Evolutionary conservation across 2,888 invertebrate species (phyloP).

Genomic region (Alcis repandata): DNA sequence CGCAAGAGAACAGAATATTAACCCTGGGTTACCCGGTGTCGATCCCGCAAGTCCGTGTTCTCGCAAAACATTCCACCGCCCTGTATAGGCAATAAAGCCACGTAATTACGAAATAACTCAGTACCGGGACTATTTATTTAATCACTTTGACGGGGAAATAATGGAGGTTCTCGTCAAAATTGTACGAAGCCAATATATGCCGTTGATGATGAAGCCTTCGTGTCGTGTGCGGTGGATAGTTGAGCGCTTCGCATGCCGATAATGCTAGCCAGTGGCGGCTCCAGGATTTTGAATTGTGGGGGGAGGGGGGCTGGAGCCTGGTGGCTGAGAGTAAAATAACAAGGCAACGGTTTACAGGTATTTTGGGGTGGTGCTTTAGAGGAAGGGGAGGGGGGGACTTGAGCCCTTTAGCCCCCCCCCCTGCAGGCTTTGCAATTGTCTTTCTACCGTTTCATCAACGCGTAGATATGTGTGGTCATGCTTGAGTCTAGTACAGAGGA

Average conservation of each 20-base stretch:
- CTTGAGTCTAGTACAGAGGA: no score
- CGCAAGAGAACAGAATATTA: conserved; percentile 49
- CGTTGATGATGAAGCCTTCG: conserved; percentile 24
- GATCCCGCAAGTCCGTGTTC: conserved; percentile 53
- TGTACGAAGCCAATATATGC: conserved; percentile 51
- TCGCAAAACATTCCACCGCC: conserved; percentile 74
- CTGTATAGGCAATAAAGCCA: conserved; percentile 78
- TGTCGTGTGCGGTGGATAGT: conserved; percentile 30
- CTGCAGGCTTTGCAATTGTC: no score
- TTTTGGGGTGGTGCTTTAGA: no score
- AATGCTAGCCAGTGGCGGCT: conserved; percentile 11
- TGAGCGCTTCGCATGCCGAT: conserved; percentile 18
- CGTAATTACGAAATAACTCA: conserved; percentile 84
- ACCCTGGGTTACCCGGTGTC: conserved; percentile 59
- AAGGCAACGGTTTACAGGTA: no score
- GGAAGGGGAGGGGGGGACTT: no score
- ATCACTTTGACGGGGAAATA: conserved; percentile 85
- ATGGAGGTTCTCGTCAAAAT: conserved; percentile 76
- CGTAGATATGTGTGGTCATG: no score
- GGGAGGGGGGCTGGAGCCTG: no score
- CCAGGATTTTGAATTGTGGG: no score
- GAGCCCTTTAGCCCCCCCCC: no score
- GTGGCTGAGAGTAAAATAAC: no score
- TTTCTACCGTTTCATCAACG: no score
- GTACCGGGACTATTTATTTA: conserved; percentile 83